phyloP scores from a whole-genome alignment of 2,888 invertebrate genomes.

The Dusona sp. region DNA sequence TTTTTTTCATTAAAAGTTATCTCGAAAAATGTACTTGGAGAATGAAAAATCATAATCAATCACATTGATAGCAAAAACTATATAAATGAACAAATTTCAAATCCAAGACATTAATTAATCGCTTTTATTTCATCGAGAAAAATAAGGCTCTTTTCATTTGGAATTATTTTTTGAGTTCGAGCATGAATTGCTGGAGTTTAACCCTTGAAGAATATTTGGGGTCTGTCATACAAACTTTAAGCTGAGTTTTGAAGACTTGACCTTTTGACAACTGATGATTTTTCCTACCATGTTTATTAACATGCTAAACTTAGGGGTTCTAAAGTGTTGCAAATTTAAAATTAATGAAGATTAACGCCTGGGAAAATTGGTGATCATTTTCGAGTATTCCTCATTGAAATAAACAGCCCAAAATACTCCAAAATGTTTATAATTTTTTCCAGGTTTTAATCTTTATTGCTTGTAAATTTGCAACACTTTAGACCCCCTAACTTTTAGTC shows the following conservation, averaged over 20 bases:
- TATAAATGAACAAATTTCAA: no score
- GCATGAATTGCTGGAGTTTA: not conserved
- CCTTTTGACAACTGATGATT: not conserved
- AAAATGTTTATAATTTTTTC: no score
- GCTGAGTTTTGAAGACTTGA: not conserved
- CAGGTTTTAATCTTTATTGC: no score
- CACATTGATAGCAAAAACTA: not conserved
- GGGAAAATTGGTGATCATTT: not conserved
- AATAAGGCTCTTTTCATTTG: not conserved
- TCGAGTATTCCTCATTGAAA: not conserved
- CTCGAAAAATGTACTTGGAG: not conserved
- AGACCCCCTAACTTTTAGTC: no score
- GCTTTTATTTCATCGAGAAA: not conserved
- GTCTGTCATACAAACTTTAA: not conserved
- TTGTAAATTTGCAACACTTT: no score
- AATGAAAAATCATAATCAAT: not conserved
- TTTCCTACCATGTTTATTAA: not conserved
- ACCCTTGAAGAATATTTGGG: not conserved
- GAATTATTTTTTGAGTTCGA: not conserved
- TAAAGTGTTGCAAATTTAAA: not conserved
- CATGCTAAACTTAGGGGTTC: no score
- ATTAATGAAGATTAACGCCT: not conserved
- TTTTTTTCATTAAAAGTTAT: not conserved
- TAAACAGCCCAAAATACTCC: no score
- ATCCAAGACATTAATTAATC: not conserved